phyloP scores from a whole-genome alignment of 2,797 vertebrate species.

The Triplophysa bombifrons region DNA sequence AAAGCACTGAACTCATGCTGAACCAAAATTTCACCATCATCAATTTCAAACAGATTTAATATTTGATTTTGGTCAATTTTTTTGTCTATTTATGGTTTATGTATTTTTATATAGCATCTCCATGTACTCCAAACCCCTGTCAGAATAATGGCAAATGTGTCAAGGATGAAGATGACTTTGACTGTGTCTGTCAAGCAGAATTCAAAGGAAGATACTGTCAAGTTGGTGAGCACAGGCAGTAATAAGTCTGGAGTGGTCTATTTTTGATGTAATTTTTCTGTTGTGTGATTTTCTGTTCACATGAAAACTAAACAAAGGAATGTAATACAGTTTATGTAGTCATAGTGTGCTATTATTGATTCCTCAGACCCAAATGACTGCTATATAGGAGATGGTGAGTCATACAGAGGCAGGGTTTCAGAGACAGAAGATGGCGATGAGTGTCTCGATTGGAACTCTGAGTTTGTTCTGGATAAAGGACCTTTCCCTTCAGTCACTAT shows the following conservation, averaged over 20 bases:
- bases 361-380: slow-evolving; percentile 73
- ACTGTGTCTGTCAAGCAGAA: slow-evolving; percentile 68
- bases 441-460: slow-evolving; percentile 80
- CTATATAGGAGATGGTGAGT: slow-evolving; percentile 70
- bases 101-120: slow-evolving; percentile 56
- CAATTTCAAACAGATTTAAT: too few relatives aligned
- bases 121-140: slow-evolving; percentile 74
- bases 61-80: not conserved
- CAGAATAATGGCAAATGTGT: slow-evolving; percentile 72
- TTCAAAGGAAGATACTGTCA: slow-evolving; percentile 73
- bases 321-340: not conserved
- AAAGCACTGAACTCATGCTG: not conserved
- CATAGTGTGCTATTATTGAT: not conserved
- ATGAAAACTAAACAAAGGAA: not conserved
- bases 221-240: slow-evolving; percentile 70
- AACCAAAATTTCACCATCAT: not conserved
- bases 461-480: slow-evolving; percentile 69
- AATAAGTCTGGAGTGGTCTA: not conserved
- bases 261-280: too few relatives aligned
- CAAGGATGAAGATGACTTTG: slow-evolving; percentile 65
- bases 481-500: slow-evolving; percentile 63
- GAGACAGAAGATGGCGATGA: slow-evolving; percentile 72
- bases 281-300: not conserved
- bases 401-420: slow-evolving; percentile 75
- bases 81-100: not conserved